Percentiles rank a stretch among this genome's conserved stretches.
Evolutionary conservation across 2,888 invertebrate species (phyloP).

Genomic region (Malacosoma neustria): DNA sequence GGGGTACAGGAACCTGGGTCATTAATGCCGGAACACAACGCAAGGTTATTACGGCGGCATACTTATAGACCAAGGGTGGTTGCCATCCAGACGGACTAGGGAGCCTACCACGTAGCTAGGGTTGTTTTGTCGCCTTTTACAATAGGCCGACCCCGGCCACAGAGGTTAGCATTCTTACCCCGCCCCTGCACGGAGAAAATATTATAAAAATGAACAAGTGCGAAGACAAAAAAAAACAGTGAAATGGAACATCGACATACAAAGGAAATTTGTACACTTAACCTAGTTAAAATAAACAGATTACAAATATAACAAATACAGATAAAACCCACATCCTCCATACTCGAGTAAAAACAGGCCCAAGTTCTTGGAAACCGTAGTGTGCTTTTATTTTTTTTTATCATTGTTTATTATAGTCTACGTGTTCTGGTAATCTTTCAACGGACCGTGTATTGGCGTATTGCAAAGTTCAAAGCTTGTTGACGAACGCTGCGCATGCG

Average conservation of each 20-base stretch:
- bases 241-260: too few relatives aligned
- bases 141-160: too few relatives aligned
- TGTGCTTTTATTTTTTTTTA: background rate
- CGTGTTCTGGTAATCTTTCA: background rate
- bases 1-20: background rate
- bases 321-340: background rate
- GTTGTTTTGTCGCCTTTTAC: too few relatives aligned
- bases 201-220: background rate
- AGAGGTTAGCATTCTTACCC: too few relatives aligned
- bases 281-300: background rate
- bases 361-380: background rate
- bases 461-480: background rate
- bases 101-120: too few relatives aligned
- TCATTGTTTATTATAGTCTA: background rate
- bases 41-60: too few relatives aligned
- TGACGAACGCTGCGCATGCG: conserved; percentile 2
- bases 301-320: background rate
- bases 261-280: too few relatives aligned
- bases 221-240: background rate
- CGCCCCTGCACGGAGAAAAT: background rate
- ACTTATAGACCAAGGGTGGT: too few relatives aligned
- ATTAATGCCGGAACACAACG: too few relatives aligned
- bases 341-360: background rate
- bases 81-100: too few relatives aligned
- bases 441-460: background rate